Evolutionary conservation across 92 coral and sea anemone genomes (phyloP), one percentile per base, ranked within the genome.

Genomic region (Siderastrea radians): DNA sequence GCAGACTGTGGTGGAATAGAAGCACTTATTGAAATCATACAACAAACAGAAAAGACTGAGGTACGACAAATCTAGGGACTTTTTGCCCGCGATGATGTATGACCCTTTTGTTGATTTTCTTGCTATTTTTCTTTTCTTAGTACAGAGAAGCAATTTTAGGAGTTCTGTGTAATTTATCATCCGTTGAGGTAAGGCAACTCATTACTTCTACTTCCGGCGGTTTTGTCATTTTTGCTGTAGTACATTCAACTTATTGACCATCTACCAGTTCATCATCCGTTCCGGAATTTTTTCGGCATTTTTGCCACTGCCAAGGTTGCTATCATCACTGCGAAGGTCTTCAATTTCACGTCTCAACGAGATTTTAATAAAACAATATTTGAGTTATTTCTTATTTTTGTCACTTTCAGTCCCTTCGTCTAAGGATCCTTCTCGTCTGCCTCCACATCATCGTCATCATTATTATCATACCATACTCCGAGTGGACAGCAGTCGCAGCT

Each of bases 1-100:
- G 95, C 98, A 6, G 98, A 96, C 50, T 94, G 97, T 76, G 99
- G 94, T 26, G 99, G 99, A 62, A 91, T 98, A 55, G 93, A 91
- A 78, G 94, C 92, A 12, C 72, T 98, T 66, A 94, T 96, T 75
- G 91, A 94, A 62, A 91, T 95, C 86, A 90, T 98, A 60, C 98
- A 98, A 61, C 83, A 98, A 86, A 93, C 99, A 6, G 94, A 94
- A 14, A 91, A 91, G 68, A 68, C 84, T 5, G 98, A 98, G 96
- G 99, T 97, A 77, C 5, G 89, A 14, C 68, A 6, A 62, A 6
- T 12, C 16, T 15, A 65, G 11, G 60, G 72, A 17, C 45, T 6
- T 26, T 77, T 66, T 44, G 10, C 46, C 45, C 10, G 49, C 65
- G 46, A 19, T 48, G 26, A 68, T 44, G 26, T 15, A 16, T 66